Percentiles rank a stretch among this genome's conserved stretches.
These are phyloP conservation scores for fruit fly (Drosophila melanogaster) DNA, from an alignment of 1,140 invertebrate genomes.

Conservation along the genomic window DNA sequence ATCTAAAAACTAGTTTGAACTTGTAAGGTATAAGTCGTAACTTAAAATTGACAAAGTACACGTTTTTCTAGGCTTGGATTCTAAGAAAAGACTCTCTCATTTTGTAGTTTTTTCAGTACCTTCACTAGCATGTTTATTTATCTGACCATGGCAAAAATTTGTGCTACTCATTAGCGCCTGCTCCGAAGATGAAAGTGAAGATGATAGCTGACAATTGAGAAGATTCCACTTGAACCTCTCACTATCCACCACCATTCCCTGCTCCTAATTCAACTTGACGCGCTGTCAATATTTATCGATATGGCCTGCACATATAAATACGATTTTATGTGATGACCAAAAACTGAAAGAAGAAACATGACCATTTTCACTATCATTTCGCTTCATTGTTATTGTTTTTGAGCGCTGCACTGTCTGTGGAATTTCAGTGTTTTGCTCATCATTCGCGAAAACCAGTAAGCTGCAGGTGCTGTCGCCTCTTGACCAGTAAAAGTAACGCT, in stretches of 20 bases:
- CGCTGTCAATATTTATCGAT: constrained; percentile 49
- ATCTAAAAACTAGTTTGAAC: no score
- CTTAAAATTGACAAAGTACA: no score
- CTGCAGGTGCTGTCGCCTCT: constrained; percentile 41
- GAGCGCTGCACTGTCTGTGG: constrained; percentile 36
- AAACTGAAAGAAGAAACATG: constrained; percentile 57
- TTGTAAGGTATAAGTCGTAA: no score
- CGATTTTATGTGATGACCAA: constrained; percentile 75
- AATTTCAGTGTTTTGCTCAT: constrained; percentile 49
- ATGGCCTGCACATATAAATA: constrained; percentile 42
- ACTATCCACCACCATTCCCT: neutral
- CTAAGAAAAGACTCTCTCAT: neutral
- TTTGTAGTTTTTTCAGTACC: constrained; percentile 3
- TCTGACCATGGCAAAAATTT: constrained; percentile 29
- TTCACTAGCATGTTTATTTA: neutral
- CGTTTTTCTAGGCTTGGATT: no score
- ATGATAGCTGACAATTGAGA: constrained; percentile 27
- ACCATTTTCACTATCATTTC: constrained; percentile 82
- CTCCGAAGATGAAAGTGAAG: constrained; percentile 48
- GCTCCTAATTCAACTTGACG: constrained; percentile 4
- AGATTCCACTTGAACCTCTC: constrained; percentile 31
- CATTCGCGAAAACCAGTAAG: constrained; percentile 53
- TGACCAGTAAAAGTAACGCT: constrained; percentile 76
- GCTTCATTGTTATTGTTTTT: constrained; percentile 73
- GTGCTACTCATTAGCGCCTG: constrained; percentile 55